A percentile compares a stretch with the other conserved stretches of the same genome.
These are phyloP conservation scores for Palloptera scutellata DNA, from an alignment of 2,888 invertebrate species.

Conservation along the genomic window DNA sequence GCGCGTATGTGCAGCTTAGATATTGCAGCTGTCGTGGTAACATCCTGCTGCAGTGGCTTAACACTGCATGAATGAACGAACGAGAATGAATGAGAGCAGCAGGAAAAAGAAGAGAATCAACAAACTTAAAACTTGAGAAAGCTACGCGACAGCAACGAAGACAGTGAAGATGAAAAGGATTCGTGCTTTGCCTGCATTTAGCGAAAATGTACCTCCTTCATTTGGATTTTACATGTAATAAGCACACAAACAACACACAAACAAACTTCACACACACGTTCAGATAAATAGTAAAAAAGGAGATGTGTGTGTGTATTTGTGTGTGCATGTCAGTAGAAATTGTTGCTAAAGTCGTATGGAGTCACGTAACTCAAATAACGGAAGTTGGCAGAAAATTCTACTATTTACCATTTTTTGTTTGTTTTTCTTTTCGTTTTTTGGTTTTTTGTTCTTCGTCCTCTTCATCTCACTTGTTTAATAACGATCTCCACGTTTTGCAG, in stretches of 20 bases:
- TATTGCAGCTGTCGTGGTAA: constrained; percentile 54
- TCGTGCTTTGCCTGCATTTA: constrained; percentile 15
- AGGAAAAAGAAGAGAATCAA: constrained; percentile 17
- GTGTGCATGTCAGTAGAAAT: neutral
- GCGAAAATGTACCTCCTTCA: constrained; percentile 5
- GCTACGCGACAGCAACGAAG: too few species aligned
- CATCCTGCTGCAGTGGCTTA: constrained; percentile 47
- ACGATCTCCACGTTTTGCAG: too few species aligned
- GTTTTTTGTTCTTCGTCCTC: too few species aligned
- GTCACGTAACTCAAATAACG: constrained; percentile 60
- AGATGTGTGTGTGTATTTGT: neutral
- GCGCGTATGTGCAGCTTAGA: constrained; percentile 43
- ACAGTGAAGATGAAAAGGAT: constrained; percentile 4
- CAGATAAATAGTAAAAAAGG: neutral
- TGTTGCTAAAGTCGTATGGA: constrained; percentile 32
- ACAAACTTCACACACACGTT: constrained; percentile 19
- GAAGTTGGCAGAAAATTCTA: constrained; percentile 49
- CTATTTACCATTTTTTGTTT: neutral
- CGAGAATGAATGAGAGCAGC: constrained; percentile 23
- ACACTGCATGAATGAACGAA: constrained; percentile 31
- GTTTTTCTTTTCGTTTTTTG: neutral
- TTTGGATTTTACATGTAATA: constrained; percentile 17
- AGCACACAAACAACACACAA: constrained; percentile 11
- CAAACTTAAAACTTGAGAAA: too few species aligned
- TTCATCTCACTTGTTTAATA: too few species aligned